A percentile compares a stretch with the other conserved stretches of the same genome.
Evolutionary conservation across 1,140 invertebrate genomes (phyloP).

Genomic region (Brachionus rotundiformis): DNA sequence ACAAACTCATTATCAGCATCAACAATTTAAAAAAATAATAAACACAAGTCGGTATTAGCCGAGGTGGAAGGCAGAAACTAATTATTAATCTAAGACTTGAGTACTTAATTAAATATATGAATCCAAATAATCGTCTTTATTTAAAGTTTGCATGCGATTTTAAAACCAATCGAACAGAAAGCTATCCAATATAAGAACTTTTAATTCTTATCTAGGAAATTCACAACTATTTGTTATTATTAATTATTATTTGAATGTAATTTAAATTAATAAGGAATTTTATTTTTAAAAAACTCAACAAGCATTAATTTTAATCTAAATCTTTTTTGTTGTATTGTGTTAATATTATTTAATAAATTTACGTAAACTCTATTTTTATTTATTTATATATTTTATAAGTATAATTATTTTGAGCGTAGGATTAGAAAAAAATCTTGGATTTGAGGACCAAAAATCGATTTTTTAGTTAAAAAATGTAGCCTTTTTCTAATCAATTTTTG

Average conservation of each 20-base stretch:
- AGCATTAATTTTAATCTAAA: no score
- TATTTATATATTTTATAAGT: neutral
- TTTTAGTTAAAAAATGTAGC: neutral
- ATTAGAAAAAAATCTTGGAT: neutral
- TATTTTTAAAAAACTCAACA: no score
- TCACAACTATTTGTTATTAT: neutral
- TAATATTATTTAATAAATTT: neutral
- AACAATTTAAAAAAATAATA: conserved; percentile 7
- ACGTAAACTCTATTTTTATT: neutral
- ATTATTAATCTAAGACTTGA: neutral
- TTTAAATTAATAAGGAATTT: neutral
- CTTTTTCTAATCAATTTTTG: no score
- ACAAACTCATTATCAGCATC: conserved; percentile 12
- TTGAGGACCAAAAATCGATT: neutral
- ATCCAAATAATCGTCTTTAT: neutral
- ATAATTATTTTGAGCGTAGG: neutral
- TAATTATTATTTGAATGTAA: neutral
- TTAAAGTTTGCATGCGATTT: neutral
- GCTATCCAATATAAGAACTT: neutral
- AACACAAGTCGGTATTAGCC: neutral
- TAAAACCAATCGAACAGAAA: neutral
- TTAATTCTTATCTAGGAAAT: neutral
- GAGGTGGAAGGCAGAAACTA: conserved; percentile 4
- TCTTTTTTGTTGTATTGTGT: no score
- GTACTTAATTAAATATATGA: neutral